Evolutionary conservation across 2,888 invertebrate genomes (phyloP).

Genomic region (Zootermopsis nevadensis): DNA sequence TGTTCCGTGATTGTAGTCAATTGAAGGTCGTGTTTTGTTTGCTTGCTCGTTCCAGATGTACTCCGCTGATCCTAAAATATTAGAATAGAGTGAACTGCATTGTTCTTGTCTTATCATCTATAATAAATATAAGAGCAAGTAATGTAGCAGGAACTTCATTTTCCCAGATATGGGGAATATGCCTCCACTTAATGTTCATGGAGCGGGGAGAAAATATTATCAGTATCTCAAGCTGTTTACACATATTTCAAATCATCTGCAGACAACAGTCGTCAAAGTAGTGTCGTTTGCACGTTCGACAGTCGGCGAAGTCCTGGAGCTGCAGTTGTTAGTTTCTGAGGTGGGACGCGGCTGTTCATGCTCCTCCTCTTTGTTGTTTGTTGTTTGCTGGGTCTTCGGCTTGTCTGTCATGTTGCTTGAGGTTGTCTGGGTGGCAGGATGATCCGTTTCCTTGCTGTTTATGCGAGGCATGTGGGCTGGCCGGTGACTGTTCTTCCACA

Average conservation of each 20-base stretch:
- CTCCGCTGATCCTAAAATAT: no score
- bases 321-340: background rate
- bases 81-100: no score
- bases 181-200: background rate
- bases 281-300: background rate
- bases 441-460: background rate
- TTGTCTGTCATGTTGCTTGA: no score
- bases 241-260: background rate
- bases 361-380: background rate
- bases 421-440: background rate
- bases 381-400: background rate
- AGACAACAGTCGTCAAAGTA: background rate
- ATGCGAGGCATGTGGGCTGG: background rate
- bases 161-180: background rate
- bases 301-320: no score
- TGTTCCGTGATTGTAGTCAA: no score
- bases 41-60: no score
- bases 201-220: background rate
- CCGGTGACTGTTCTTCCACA: constrained; percentile 7
- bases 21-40: no score
- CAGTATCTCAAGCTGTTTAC: no score
- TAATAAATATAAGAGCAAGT: no score
- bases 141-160: no score
- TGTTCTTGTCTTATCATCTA: no score
- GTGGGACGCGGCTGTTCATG: background rate